Evolutionary conservation across 92 coral and sea anemone genomes (phyloP), one percentile per base, ranked within the genome.

Genomic region (Desmophyllum pertusum): DNA sequence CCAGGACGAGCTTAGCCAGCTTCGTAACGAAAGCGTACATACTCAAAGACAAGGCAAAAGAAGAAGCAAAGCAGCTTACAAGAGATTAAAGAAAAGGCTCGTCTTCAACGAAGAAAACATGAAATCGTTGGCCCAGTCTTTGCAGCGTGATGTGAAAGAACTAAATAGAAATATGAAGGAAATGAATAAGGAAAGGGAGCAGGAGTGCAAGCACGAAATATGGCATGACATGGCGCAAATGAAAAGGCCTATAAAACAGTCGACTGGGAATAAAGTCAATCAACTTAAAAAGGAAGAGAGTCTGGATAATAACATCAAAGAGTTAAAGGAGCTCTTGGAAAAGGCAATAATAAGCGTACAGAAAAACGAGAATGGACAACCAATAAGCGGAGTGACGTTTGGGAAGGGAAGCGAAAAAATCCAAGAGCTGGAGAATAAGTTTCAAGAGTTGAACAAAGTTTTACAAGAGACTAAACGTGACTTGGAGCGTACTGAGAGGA

Each of bases 361-460:
- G 70, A 77, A 17, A 40, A 62, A 27, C 25, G 38, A 62, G 7
- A 27, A 35, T 7, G 41, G 51, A 27, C 64, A 8, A 27, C 40
- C 43, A 73, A 30, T 73, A n/a, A 29, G 30, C 59, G 30, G 51
- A 76, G 3, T 33, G n/a, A 30, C 45, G 38, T 14, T 59, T 57
- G 31, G 18, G 21, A 3, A 19, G 17, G 29, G 23, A 53, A 27
- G 1, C 66, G 25, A 78, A 78, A 62, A 61, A 41, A 11, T 25
- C 21, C 57, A 78, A 29, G 39, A 61, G 33, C 23, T 78, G n/a
- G 82, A 78, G 51, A 57, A 39, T 35, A 39, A 14, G 36, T 57
- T 9, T 33, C 55, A 29, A 15, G 82, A 59, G 36, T 45, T 62
- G 18, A 62, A 45, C 35, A 46, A 30, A 48, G 40, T 21, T 73